Conservation (phyloP, 53 echinoderm and acorn worm genomes). For the Crossaster papposus region DNA sequence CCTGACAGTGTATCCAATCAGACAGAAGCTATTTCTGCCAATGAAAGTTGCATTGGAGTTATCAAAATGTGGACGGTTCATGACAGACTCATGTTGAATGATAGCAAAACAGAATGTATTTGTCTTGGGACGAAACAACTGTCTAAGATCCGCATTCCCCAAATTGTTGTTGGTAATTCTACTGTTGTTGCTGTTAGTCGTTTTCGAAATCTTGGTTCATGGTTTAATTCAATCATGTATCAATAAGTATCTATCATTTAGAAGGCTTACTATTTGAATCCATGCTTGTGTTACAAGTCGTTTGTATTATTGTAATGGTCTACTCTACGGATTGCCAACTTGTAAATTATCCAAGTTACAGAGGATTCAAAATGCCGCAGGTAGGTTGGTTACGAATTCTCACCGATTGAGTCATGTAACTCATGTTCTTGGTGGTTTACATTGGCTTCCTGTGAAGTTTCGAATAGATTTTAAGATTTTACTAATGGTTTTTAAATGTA, state of each 20-base stretch:
- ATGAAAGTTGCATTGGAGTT: slow-evolving; percentile 1
- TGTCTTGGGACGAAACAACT: slow-evolving; percentile 42
- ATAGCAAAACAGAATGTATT: slow-evolving; percentile 21
- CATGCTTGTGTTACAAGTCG: too few species aligned
- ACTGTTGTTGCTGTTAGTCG: not conserved
- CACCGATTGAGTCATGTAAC: slow-evolving; percentile 13
- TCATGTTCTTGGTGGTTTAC: not conserved
- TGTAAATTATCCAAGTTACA: slow-evolving; percentile 5
- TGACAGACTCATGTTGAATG: slow-evolving; percentile 22
- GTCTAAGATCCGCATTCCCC: slow-evolving; percentile 31
- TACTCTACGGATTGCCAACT: slow-evolving; percentile 4
- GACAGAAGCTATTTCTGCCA: slow-evolving; percentile 11
- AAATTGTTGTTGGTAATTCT: too few species aligned
- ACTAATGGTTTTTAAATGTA: slow-evolving; percentile 4
- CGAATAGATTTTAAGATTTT: too few species aligned
- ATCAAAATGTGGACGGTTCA: slow-evolving; percentile 12
- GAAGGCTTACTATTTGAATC: not conserved
- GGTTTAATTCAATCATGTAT: slow-evolving; percentile 24
- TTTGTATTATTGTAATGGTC: slow-evolving; percentile 7
- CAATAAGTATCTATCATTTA: not conserved
- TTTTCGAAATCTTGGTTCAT: slow-evolving; percentile 15
- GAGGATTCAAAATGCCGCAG: slow-evolving; percentile 31
- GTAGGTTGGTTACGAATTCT: slow-evolving; percentile 13
- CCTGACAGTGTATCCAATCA: slow-evolving; percentile 11
- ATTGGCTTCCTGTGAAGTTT: too few species aligned